A percentile compares a stretch with the other conserved stretches of the same genome.
These are phyloP conservation scores for Beaufortia kweichowensis DNA, from an alignment of 2,113 vertebrate genomes.

Conservation along the genomic window DNA sequence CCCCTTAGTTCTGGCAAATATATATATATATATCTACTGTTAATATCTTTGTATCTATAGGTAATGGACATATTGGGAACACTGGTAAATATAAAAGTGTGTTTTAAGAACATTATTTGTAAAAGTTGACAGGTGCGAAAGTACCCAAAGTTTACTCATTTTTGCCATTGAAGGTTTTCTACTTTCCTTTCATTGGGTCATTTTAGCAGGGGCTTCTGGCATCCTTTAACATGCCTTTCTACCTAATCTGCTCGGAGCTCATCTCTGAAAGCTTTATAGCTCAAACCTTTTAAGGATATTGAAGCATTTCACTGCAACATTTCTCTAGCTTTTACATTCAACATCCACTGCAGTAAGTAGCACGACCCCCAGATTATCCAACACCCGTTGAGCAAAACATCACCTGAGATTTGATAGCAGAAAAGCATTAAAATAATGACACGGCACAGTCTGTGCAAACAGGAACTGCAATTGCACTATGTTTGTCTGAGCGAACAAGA, in stretches of 20 bases:
- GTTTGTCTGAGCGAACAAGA: background rate
- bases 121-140: no score
- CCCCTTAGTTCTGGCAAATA: no score
- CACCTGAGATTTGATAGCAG: background rate
- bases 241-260: slow-evolving; percentile 5
- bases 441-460: background rate
- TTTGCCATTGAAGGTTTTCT: background rate
- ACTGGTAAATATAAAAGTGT: no score
- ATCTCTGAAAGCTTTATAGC: slow-evolving; percentile 19
- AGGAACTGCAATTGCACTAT: no score
- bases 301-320: slow-evolving; percentile 19
- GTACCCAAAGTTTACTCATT: background rate
- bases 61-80: no score
- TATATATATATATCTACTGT: no score
- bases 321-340: slow-evolving; percentile 1
- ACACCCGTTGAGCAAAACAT: slow-evolving; percentile 1
- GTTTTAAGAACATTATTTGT: no score
- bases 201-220: background rate
- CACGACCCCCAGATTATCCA: background rate
- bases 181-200: background rate
- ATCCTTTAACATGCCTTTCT: background rate
- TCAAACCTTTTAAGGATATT: slow-evolving; percentile 21
- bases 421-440: no score
- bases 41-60: no score
- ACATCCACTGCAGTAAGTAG: background rate